Evolutionary conservation across 35 echinoderm and acorn worm genomes (phyloP), one percentile per base, ranked within the genome.

Genomic region (Apostichopus japonicus): DNA sequence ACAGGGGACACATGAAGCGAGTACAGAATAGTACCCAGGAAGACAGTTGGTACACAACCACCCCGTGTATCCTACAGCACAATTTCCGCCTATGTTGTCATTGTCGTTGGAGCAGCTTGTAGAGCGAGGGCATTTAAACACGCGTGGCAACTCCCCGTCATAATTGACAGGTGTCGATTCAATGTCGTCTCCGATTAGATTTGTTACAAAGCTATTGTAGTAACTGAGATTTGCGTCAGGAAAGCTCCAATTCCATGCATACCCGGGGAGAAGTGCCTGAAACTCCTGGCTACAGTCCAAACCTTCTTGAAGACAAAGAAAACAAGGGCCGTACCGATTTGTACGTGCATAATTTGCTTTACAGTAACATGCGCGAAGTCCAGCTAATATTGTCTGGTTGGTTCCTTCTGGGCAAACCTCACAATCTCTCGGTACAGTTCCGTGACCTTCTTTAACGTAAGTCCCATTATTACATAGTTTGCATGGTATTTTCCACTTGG

Each of bases 391-490:
- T 4, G 63, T 71, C 77, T 93, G 65, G 71, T 87, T 77, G 8
- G 92, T 93, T 23, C 92, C 92, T 33, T 53, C 63, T 27, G 92
- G 92, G 86, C 92, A 93, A 63, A 87, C 92, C 16, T 77, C 21
- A 57, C 92, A 93, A 33, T 93, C 84, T 86, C 10, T 0, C 25
- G 27, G 14, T 16, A 67, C 78, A 5, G 11, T 87, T 27, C 63
- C 82, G 33, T 58, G 6, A 14, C 24, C 33, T 44, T 22, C 27
- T 15, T 10, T 51, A 15, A 93, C 92, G 44, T 55, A 93, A 6
- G 92, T 93, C 8, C 92, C 92, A 0, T 62, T 87, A 54, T 93
- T 93, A 14, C 92, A 93, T 56, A 54, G 8, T 87, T 93, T 86
- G 19, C 92, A 93, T 6, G 71, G 71, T 73, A 73, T 73, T n/a